Conservation (phyloP, 2,888 invertebrate species). For the Glyphotaelius pellucidus region DNA sequence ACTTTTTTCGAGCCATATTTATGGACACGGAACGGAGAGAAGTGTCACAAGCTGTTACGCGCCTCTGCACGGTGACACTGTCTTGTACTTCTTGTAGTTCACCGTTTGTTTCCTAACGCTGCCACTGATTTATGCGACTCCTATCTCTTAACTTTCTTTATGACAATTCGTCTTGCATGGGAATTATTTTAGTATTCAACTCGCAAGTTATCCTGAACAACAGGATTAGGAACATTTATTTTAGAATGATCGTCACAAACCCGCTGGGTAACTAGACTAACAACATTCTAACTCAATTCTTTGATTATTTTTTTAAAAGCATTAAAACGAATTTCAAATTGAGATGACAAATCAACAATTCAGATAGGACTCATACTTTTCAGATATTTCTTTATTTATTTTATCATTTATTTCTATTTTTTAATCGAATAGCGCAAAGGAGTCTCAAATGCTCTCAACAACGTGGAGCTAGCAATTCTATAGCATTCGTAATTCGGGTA, state of each 20-base stretch:
- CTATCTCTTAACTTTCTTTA: background rate
- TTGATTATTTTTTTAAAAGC: background rate
- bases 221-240: background rate
- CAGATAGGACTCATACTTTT: too few relatives aligned
- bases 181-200: background rate
- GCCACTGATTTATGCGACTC: slow-evolving; percentile 31
- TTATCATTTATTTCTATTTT: too few relatives aligned
- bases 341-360: too few relatives aligned
- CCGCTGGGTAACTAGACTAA: too few relatives aligned
- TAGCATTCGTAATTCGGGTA: too few relatives aligned
- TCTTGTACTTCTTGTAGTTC: background rate
- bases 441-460: too few relatives aligned
- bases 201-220: background rate
- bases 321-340: too few relatives aligned
- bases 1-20: slow-evolving; percentile 32
- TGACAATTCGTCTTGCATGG: slow-evolving; percentile 5
- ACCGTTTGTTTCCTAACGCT: background rate
- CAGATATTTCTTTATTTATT: too few relatives aligned
- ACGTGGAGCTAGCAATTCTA: too few relatives aligned
- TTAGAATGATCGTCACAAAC: background rate
- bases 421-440: too few relatives aligned
- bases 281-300: background rate
- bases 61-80: slow-evolving; percentile 14
- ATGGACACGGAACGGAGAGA: slow-evolving; percentile 32
- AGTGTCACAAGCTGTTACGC: slow-evolving; percentile 32